Conservation (phyloP, 2,113 vertebrate species). For the Hemiscyllium ocellatum region DNA sequence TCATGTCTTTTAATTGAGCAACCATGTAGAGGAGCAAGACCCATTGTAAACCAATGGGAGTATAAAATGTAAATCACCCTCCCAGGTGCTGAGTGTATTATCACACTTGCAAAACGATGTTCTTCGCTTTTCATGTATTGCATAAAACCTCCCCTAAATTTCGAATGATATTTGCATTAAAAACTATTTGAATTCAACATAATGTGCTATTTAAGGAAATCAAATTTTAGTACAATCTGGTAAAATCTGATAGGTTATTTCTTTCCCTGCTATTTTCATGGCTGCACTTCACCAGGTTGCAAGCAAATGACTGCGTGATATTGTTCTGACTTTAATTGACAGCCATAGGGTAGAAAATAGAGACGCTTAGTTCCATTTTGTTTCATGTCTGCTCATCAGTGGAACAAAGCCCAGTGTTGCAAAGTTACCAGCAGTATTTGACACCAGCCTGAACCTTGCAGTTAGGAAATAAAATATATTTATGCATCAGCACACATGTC, state of each 20-base stretch:
- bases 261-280: neutral
- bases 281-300: neutral
- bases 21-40: neutral
- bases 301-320: neutral
- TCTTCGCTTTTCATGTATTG: neutral
- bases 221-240: neutral
- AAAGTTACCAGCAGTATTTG: neutral
- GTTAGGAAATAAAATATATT: neutral
- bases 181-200: neutral
- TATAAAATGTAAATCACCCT: neutral
- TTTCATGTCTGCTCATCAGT: neutral
- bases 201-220: neutral
- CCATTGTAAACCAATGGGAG: neutral
- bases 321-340: neutral
- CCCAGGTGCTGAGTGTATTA: neutral
- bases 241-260: neutral
- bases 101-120: neutral
- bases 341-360: neutral
- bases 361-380: neutral
- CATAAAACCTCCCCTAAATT: neutral
- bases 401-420: neutral
- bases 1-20: neutral
- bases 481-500: neutral
- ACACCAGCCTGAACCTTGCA: neutral
- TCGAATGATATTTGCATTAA: neutral